phyloP scores from a whole-genome alignment of 2,113 vertebrate genomes.

The Calcarius ornatus region DNA sequence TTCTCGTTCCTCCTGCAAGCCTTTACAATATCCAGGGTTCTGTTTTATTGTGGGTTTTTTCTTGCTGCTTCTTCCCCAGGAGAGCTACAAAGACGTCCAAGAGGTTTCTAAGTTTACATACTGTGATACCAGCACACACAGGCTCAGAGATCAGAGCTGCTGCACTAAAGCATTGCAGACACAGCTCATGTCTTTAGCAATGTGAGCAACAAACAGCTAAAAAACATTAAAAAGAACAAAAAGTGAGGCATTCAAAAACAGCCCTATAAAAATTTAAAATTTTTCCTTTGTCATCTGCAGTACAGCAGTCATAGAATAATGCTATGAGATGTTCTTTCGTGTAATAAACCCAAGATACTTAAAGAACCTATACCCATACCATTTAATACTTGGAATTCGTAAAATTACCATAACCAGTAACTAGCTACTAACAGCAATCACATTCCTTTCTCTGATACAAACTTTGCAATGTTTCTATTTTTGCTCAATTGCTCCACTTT shows the following conservation, averaged over 20 bases:
- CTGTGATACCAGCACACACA: not conserved
- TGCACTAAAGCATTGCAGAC: not conserved
- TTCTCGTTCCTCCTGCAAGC: not conserved
- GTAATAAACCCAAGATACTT: not conserved
- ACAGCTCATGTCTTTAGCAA: not conserved
- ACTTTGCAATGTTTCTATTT: not conserved
- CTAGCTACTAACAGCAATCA: not conserved
- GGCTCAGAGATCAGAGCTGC: not conserved
- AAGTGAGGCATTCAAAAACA: not conserved
- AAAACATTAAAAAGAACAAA: not conserved
- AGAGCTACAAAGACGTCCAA: not conserved
- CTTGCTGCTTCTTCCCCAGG: not conserved
- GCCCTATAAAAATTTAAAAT: not conserved
- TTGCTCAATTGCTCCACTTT: not conserved
- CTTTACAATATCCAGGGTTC: not conserved
- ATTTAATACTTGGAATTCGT: not conserved
- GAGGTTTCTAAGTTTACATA: not conserved
- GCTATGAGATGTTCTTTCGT: not conserved
- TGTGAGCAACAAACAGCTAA: rapidly evolving
- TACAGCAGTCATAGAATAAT: not conserved
- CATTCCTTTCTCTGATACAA: not conserved
- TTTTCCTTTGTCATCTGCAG: not conserved
- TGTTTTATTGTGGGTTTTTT: not conserved
- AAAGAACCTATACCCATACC: not conserved
- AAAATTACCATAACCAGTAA: not conserved